phyloP scores from a whole-genome alignment of 2,113 vertebrate genomes.

The Pygoscelis adeliae region DNA sequence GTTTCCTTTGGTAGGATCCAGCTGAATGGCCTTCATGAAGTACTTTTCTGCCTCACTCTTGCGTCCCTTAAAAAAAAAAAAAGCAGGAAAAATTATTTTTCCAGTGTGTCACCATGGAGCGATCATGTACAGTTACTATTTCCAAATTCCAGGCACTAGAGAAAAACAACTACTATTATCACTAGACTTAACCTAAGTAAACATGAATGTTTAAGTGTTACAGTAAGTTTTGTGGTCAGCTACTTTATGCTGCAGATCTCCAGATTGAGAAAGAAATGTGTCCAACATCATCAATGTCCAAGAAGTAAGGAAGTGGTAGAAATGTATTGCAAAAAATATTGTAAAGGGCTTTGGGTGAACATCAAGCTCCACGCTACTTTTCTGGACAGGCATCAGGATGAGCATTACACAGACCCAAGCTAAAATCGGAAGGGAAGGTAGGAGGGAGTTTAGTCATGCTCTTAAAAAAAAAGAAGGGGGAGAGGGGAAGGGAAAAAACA shows the following conservation, averaged over 20 bases:
- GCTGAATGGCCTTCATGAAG: slow-evolving; percentile 94
- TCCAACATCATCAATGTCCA: neutral
- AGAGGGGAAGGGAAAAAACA: fast-evolving
- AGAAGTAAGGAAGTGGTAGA: neutral
- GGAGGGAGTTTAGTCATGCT: neutral
- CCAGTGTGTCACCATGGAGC: neutral
- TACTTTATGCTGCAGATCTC: neutral
- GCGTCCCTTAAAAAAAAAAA: slow-evolving; percentile 82
- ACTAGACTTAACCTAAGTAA: neutral
- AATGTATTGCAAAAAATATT: neutral
- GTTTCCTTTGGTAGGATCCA: slow-evolving; percentile 96
- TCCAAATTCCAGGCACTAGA: neutral
- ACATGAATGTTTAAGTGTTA: neutral
- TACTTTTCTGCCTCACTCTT: slow-evolving; percentile 94
- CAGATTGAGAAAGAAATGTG: neutral
- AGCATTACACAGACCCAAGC: neutral
- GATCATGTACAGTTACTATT: neutral
- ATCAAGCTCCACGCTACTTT: neutral
- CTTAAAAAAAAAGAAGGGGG: fast-evolving
- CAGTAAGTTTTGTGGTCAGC: neutral
- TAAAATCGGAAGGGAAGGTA: neutral
- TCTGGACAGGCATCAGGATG: neutral
- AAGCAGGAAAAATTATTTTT: neutral
- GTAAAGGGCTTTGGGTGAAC: neutral
- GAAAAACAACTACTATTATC: slow-evolving; percentile 10